These are phyloP conservation scores for Pachymerium ferrugineum DNA, from an alignment of 2,888 invertebrate species.

Conservation along the genomic window DNA sequence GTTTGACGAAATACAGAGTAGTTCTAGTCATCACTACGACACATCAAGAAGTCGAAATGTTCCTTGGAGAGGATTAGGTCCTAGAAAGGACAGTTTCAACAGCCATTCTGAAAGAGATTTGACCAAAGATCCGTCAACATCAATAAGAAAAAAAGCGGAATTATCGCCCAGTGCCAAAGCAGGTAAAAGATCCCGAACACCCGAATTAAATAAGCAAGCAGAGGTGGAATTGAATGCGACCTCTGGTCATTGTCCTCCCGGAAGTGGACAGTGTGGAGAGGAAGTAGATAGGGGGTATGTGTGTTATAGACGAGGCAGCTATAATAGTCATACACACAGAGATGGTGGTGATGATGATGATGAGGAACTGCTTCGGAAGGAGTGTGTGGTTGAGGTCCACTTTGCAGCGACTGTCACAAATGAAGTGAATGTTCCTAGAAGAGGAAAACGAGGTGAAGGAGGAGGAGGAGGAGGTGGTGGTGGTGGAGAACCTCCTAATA, in stretches of 20 bases:
- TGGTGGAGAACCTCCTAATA: neutral
- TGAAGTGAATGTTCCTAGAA: neutral
- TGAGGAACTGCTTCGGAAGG: constrained; percentile 1
- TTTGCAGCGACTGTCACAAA: neutral
- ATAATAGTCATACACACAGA: constrained; percentile 32
- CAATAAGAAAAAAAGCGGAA: neutral
- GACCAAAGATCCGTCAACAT: neutral
- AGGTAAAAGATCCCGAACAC: constrained; percentile 23
- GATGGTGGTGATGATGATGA: too few species aligned
- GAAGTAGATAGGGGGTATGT: constrained; percentile 12
- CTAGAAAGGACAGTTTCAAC: constrained; percentile 30
- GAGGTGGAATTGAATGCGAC: neutral
- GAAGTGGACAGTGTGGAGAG: constrained; percentile 32
- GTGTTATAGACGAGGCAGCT: constrained; percentile 29
- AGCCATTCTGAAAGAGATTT: constrained; percentile 30
- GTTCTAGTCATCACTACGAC: neutral
- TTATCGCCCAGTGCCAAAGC: constrained; percentile 5
- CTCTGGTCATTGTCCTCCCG: constrained; percentile 2
- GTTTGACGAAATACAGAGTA: constrained; percentile 22
- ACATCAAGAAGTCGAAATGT: neutral
- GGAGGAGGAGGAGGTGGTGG: neutral
- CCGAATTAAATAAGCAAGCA: neutral
- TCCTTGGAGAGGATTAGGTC: neutral
- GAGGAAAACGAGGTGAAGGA: too few species aligned
- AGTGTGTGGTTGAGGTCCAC: constrained; percentile 29